A percentile compares a stretch with the other conserved stretches of the same genome.
These are phyloP conservation scores for Parnassius mnemosyne DNA, from an alignment of 2,888 invertebrate species.

Conservation along the genomic window DNA sequence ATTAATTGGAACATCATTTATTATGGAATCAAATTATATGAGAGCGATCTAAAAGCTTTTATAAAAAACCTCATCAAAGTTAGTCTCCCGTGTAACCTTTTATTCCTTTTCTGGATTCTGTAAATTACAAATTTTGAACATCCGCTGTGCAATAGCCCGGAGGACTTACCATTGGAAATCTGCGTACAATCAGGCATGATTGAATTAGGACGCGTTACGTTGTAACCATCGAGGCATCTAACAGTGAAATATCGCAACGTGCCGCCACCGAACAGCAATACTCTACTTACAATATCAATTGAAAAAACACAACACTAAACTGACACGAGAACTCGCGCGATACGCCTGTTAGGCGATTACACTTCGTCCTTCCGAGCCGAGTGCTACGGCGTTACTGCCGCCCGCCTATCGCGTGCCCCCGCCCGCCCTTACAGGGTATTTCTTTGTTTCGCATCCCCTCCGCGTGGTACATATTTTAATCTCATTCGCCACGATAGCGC, in stretches of 20 bases:
- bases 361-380: slow-evolving; percentile 50
- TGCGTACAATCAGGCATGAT: slow-evolving; percentile 27
- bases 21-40: too few relatives aligned
- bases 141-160: slow-evolving; percentile 16
- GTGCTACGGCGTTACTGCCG: slow-evolving; percentile 62
- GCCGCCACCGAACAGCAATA: slow-evolving; percentile 21
- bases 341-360: slow-evolving; percentile 29
- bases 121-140: slow-evolving; percentile 23
- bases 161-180: slow-evolving; percentile 33
- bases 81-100: background rate
- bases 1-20: too few relatives aligned
- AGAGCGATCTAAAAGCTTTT: too few relatives aligned
- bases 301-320: slow-evolving; percentile 42
- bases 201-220: slow-evolving; percentile 26
- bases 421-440: slow-evolving; percentile 67
- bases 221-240: slow-evolving; percentile 14
- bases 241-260: slow-evolving; percentile 44
- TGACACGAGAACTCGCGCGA: slow-evolving; percentile 40
- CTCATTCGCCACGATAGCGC: slow-evolving; percentile 58
- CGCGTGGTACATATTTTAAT: slow-evolving; percentile 62
- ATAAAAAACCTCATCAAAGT: too few relatives aligned
- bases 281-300: slow-evolving; percentile 23
- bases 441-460: slow-evolving; percentile 75
- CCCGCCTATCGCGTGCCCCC: slow-evolving; percentile 58
- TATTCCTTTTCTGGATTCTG: slow-evolving; percentile 13